phyloP scores from a whole-genome alignment of 2,113 vertebrate species.

The Calidris pygmaea region DNA sequence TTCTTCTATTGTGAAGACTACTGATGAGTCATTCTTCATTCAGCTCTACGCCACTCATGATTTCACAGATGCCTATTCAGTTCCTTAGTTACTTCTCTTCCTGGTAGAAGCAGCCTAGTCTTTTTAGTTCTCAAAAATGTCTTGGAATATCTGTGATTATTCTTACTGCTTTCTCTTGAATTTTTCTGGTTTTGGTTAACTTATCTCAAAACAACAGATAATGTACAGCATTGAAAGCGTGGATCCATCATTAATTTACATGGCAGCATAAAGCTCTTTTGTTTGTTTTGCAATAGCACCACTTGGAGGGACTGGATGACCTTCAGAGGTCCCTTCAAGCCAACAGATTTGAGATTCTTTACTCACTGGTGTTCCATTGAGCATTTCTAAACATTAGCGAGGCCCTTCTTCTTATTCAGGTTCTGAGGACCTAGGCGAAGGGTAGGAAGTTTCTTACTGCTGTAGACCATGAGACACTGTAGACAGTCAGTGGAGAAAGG shows the following conservation, averaged over 20 bases:
- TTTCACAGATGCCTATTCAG: not conserved
- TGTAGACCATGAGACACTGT: not conserved
- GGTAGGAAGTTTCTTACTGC: not conserved
- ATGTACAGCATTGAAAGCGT: not conserved
- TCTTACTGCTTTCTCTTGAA: not conserved
- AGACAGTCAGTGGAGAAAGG: not conserved
- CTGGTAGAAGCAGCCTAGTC: not conserved
- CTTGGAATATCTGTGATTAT: not conserved
- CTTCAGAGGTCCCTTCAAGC: not conserved
- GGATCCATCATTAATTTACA: not conserved
- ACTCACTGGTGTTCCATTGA: not conserved
- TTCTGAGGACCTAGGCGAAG: not conserved
- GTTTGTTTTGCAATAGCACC: not conserved
- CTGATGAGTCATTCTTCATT: not conserved
- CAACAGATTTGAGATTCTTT: not conserved
- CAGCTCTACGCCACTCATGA: not conserved
- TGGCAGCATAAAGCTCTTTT: not conserved
- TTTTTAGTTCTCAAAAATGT: not conserved
- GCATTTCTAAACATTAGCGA: not conserved
- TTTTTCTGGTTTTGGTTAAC: not conserved
- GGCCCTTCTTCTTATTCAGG: not conserved
- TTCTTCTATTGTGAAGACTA: not conserved
- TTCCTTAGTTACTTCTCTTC: not conserved
- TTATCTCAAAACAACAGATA: not conserved
- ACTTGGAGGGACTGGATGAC: not conserved